phyloP scores from a whole-genome alignment of 2,888 invertebrate species.

The Hydriomena furcata region DNA sequence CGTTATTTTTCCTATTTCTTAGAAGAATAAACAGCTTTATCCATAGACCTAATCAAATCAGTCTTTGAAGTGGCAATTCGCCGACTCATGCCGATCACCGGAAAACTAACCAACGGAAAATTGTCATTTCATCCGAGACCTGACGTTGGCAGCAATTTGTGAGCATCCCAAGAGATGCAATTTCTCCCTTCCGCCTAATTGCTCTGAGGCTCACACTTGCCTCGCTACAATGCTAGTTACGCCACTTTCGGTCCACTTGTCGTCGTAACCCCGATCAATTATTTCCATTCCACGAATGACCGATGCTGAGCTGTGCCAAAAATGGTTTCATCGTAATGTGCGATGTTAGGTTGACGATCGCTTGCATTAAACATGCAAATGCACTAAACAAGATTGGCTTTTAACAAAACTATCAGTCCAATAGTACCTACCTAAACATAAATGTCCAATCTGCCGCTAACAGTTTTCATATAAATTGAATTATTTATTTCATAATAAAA shows the following conservation, averaged over 20 bases:
- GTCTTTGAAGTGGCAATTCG: not conserved
- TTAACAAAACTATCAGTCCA: not conserved
- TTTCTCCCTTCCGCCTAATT: constrained; percentile 74
- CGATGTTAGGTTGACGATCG: not conserved
- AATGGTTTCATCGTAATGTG: constrained; percentile 9
- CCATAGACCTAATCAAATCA: constrained; percentile 10
- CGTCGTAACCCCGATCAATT: constrained; percentile 55
- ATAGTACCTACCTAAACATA: too few species aligned
- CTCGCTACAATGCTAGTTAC: constrained; percentile 57
- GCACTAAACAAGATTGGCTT: not conserved
- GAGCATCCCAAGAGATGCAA: constrained; percentile 75
- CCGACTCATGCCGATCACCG: constrained; percentile 25
- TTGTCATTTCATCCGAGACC: constrained; percentile 64
- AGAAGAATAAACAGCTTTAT: not conserved
- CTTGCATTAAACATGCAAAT: not conserved
- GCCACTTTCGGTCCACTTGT: constrained; percentile 50
- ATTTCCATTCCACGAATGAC: constrained; percentile 38
- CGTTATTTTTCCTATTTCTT: too few species aligned
- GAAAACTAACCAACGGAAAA: constrained; percentile 47
- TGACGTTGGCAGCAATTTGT: constrained; percentile 72
- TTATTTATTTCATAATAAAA: not conserved
- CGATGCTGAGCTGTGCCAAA: constrained; percentile 34
- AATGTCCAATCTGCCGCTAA: too few species aligned
- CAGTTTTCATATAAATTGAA: not conserved
- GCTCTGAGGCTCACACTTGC: constrained; percentile 44